These are phyloP conservation scores for Xenopus petersii DNA, from an alignment of 2,797 vertebrate species.

Conservation along the genomic window DNA sequence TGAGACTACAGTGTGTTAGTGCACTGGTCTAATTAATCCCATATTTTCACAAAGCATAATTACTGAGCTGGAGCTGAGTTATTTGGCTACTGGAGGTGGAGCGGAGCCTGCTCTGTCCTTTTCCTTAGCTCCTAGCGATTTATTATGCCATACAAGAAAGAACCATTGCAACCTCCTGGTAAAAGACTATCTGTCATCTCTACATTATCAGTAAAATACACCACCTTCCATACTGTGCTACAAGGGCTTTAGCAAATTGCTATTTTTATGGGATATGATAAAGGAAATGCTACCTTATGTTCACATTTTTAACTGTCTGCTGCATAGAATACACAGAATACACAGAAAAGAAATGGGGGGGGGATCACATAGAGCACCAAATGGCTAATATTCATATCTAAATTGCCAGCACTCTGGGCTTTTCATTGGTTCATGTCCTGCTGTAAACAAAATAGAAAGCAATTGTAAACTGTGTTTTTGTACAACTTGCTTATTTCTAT, in stretches of 20 bases:
- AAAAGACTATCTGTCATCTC: conserved; percentile 92
- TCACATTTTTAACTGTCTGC: conserved; percentile 88
- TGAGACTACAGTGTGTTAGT: conserved; percentile 85
- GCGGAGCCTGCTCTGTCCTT: conserved; percentile 66
- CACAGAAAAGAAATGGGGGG: conserved; percentile 39
- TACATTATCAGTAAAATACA: conserved; percentile 91
- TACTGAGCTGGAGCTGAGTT: conserved; percentile 78
- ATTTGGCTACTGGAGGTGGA: conserved; percentile 75
- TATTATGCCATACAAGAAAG: conserved; percentile 80
- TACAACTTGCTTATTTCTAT: too few relatives aligned
- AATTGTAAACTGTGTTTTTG: too few relatives aligned
- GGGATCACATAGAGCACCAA: not conserved
- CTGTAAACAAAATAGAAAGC: not conserved
- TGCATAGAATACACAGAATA: conserved; percentile 53
- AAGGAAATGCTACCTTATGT: conserved; percentile 94
- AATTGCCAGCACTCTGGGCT: conserved; percentile 6
- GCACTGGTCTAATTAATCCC: conserved; percentile 89
- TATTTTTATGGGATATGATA: conserved; percentile 97
- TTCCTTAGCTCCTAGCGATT: conserved; percentile 75
- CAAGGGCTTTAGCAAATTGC: conserved; percentile 93
- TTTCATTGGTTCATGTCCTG: not conserved
- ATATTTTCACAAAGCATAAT: conserved; percentile 87
- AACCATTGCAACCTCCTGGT: conserved; percentile 83
- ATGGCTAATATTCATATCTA: conserved; percentile 50
- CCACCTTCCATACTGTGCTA: conserved; percentile 91